These are phyloP conservation scores for Sclerodermus sp. DNA, from an alignment of 2,888 invertebrate genomes.

Conservation along the genomic window DNA sequence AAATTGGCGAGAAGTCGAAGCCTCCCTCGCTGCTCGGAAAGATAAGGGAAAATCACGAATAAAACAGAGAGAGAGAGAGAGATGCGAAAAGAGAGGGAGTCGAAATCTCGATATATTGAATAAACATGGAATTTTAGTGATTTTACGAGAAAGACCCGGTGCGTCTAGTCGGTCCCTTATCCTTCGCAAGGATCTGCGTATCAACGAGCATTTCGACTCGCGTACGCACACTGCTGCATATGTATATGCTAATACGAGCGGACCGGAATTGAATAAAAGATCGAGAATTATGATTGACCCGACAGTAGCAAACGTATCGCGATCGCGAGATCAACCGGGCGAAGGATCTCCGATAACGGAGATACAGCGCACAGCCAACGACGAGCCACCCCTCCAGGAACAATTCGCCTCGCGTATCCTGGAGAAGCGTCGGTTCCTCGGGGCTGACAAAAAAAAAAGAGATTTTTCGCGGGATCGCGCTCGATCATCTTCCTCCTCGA, in stretches of 20 bases:
- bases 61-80: too few species aligned
- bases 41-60: background rate
- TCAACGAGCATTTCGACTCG: background rate
- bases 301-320: conserved; percentile 14
- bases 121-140: conserved; percentile 56
- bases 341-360: background rate
- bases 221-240: conserved; percentile 23
- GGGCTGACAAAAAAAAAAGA: too few species aligned
- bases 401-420: too few species aligned
- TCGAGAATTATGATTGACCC: conserved; percentile 53
- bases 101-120: conserved; percentile 47
- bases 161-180: conserved; percentile 30
- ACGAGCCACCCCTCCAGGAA: conserved; percentile 7
- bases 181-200: conserved; percentile 34
- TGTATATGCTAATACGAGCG: conserved; percentile 53
- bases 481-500: too few species aligned
- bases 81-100: too few species aligned
- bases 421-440: too few species aligned
- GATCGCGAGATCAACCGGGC: background rate
- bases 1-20: too few species aligned
- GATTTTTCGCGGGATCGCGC: too few species aligned
- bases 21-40: conserved; percentile 6
- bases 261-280: conserved; percentile 55
- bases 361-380: conserved; percentile 19
- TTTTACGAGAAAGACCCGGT: conserved; percentile 48